A percentile compares a stretch with the other conserved stretches of the same genome.
Conservation (phyloP, 2,797 vertebrate species). For the Sebastes hubbsi region DNA sequence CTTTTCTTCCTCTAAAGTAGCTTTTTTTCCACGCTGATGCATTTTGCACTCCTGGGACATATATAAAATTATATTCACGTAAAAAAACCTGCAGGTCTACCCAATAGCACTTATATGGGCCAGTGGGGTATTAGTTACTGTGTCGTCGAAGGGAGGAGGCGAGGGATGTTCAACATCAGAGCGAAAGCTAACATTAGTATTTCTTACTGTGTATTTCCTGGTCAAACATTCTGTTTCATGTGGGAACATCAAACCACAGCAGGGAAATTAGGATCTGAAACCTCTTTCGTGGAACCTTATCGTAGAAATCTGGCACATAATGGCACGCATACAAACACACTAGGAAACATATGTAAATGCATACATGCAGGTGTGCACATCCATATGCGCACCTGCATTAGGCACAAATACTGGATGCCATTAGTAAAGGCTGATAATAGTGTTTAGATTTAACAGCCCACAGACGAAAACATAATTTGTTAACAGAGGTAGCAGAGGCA, state of each 20-base stretch:
- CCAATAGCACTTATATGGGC: background rate
- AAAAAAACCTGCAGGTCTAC: background rate
- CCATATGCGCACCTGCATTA: background rate
- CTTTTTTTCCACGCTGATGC: background rate
- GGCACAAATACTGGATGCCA: background rate
- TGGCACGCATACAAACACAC: background rate
- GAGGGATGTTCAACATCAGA: background rate
- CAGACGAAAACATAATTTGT: background rate
- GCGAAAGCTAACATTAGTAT: slow-evolving; percentile 9
- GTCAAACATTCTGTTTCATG: slow-evolving; percentile 1
- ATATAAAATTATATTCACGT: background rate
- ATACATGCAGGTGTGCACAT: background rate
- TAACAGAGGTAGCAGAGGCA: slow-evolving; percentile 14
- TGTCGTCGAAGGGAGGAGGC: background rate
- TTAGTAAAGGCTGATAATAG: background rate
- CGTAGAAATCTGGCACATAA: background rate
- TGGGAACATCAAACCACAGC: background rate
- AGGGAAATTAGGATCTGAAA: background rate
- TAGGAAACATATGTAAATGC: background rate
- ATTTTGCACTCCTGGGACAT: background rate
- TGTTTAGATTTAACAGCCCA: background rate
- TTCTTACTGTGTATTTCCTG: background rate
- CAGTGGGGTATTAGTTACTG: background rate
- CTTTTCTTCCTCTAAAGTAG: background rate
- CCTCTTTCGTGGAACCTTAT: background rate